phyloP scores from a whole-genome alignment of 2,113 vertebrate species.

The Gasterosteus nipponicus region DNA sequence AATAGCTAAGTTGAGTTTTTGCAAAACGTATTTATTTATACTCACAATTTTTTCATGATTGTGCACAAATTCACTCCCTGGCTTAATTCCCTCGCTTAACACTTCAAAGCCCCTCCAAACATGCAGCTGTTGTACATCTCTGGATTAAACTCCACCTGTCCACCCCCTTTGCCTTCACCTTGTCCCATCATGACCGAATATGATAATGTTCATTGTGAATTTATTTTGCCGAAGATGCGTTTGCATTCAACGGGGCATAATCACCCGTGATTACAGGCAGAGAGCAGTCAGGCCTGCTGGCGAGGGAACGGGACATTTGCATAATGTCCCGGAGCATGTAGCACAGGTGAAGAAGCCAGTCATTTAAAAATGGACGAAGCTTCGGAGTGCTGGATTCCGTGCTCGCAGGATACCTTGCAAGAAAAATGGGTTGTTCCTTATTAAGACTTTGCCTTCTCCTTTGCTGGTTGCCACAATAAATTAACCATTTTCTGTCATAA shows the following conservation, averaged over 20 bases:
- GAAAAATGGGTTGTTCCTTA: slow-evolving; percentile 63
- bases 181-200: slow-evolving; percentile 30
- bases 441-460: slow-evolving; percentile 43
- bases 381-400: slow-evolving; percentile 47
- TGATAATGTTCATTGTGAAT: slow-evolving; percentile 65
- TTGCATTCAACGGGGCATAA: slow-evolving; percentile 65
- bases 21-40: not conserved
- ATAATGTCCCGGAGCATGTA: slow-evolving; percentile 73
- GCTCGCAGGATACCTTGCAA: slow-evolving; percentile 38
- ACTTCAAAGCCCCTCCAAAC: slow-evolving; percentile 25
- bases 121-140: not conserved
- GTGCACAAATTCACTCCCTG: slow-evolving; percentile 35
- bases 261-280: slow-evolving; percentile 61
- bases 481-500: slow-evolving; percentile 58
- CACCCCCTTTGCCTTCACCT: slow-evolving; percentile 27
- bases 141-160: slow-evolving; percentile 39
- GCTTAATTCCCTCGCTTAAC: slow-evolving; percentile 37
- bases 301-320: slow-evolving; percentile 63
- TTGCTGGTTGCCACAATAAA: slow-evolving; percentile 45
- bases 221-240: slow-evolving; percentile 63
- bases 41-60: slow-evolving; percentile 9
- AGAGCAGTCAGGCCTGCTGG: slow-evolving; percentile 58
- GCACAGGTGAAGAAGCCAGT: slow-evolving; percentile 67
- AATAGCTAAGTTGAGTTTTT: not conserved
- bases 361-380: slow-evolving; percentile 68